Percentiles rank a stretch among this genome's conserved stretches.
phyloP scores from a whole-genome alignment of 2,113 vertebrate genomes.

The Neotragus moschatus region DNA sequence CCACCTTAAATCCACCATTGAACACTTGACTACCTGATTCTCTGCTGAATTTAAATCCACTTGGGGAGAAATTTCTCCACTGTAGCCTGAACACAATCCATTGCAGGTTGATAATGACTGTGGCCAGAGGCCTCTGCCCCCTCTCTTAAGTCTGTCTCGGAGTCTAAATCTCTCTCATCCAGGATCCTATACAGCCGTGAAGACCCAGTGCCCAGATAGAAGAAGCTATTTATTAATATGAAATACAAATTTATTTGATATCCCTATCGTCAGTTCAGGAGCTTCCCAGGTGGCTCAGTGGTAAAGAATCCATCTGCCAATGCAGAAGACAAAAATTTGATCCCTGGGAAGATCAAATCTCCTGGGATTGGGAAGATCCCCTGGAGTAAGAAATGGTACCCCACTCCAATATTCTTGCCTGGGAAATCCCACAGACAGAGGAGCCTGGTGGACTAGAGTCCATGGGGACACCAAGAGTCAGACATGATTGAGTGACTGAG shows the following conservation, averaged over 20 bases:
- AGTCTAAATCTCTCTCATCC: not conserved
- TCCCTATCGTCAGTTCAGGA: not conserved
- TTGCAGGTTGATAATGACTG: not conserved
- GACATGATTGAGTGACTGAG: not conserved
- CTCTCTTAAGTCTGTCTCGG: accelerated
- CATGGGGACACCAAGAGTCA: not conserved
- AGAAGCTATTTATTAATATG: not conserved
- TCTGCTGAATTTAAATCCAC: not conserved
- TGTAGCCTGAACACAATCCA: not conserved
- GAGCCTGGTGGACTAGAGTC: not conserved
- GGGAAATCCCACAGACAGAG: not conserved
- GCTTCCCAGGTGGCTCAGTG: not conserved
- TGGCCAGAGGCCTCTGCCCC: too few relatives aligned
- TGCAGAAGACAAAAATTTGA: not conserved
- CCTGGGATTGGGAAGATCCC: not conserved
- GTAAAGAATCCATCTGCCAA: not conserved
- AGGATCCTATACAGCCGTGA: not conserved
- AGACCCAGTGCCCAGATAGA: not conserved
- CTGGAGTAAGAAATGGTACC: not conserved
- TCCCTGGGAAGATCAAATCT: not conserved
- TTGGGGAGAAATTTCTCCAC: not conserved
- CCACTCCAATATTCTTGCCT: not conserved
- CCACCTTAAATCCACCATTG: not conserved
- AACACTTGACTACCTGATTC: not conserved
- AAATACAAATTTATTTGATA: not conserved